A percentile compares a stretch with the other conserved stretches of the same genome.
Evolutionary conservation across 2,113 vertebrate genomes (phyloP).

Genomic region (Rhagologus leucostigma): DNA sequence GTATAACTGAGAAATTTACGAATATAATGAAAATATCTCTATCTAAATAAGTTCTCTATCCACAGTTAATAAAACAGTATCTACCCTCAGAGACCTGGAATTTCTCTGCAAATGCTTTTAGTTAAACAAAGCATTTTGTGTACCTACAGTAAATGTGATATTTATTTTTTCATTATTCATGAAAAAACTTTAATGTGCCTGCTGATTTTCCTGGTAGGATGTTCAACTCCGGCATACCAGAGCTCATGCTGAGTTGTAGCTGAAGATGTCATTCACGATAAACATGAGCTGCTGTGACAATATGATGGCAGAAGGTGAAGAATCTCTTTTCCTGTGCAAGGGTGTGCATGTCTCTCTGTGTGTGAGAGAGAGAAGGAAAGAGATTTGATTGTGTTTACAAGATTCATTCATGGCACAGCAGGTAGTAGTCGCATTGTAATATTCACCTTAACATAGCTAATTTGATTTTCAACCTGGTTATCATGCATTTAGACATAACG

Average conservation of each 20-base stretch:
- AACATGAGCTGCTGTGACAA: conserved; percentile 68
- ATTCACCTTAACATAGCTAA: conserved; percentile 80
- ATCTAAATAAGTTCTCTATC: not conserved
- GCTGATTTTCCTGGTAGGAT: conserved; percentile 30
- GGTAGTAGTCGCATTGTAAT: conserved; percentile 81
- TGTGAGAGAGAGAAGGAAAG: conserved; percentile 7
- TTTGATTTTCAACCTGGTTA: conserved; percentile 84
- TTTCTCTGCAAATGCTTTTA: conserved; percentile 27
- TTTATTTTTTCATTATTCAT: conserved; percentile 68
- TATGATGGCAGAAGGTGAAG: conserved; percentile 61
- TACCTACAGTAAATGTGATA: conserved; percentile 13
- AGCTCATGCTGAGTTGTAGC: conserved; percentile 42
- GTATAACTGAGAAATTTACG: conserved; percentile 23
- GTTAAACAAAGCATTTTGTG: conserved; percentile 60
- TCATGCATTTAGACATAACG: conserved; percentile 79
- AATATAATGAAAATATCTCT: conserved; percentile 8
- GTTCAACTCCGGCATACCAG: conserved; percentile 31
- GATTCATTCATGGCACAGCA: conserved; percentile 87
- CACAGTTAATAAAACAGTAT: conserved; percentile 8
- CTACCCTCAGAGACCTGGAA: conserved; percentile 1
- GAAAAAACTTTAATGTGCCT: conserved; percentile 41
- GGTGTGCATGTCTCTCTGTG: not conserved
- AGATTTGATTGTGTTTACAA: conserved; percentile 81
- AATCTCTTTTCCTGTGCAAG: conserved; percentile 51
- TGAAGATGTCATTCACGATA: conserved; percentile 70